phyloP scores from a whole-genome alignment of 1,140 invertebrate species.

The Caerostris extrusa region DNA sequence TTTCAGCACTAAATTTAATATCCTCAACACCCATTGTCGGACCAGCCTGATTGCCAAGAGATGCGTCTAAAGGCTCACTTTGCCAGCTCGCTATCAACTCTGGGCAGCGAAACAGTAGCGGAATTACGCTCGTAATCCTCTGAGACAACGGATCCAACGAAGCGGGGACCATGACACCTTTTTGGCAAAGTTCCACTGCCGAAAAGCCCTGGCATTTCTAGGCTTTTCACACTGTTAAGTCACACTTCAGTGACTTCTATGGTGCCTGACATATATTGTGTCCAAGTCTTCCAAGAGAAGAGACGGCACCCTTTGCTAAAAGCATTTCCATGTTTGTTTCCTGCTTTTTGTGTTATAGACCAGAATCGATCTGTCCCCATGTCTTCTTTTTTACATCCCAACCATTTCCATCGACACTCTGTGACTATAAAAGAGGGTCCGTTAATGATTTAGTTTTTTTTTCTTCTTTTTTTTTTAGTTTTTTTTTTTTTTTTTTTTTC shows the following conservation, averaged over 20 bases:
- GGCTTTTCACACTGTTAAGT: constrained; percentile 51
- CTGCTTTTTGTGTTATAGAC: constrained; percentile 3
- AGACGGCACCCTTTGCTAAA: background rate
- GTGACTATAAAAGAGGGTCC: constrained; percentile 11
- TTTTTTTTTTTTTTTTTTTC: background rate
- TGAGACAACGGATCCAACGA: constrained; percentile 36
- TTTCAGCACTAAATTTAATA: background rate
- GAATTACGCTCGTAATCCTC: constrained; percentile 38
- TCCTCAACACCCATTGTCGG: background rate
- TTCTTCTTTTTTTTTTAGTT: background rate
- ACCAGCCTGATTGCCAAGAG: background rate
- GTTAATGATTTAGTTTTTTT: constrained; percentile 35
- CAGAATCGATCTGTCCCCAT: background rate
- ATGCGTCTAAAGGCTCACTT: constrained; percentile 3
- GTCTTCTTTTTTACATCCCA: background rate
- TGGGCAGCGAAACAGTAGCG: background rate
- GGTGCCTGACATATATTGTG: constrained; percentile 54
- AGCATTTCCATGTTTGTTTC: constrained; percentile 54
- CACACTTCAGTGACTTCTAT: constrained; percentile 42
- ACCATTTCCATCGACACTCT: background rate
- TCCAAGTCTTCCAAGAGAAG: constrained; percentile 21
- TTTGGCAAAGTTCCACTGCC: constrained; percentile 58
- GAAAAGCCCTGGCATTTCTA: constrained; percentile 35
- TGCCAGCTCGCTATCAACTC: constrained; percentile 9
- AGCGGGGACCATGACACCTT: constrained; percentile 53